Evolutionary conservation across 2,888 invertebrate genomes (phyloP).

Genomic region (Polydrusus tereticollis): DNA sequence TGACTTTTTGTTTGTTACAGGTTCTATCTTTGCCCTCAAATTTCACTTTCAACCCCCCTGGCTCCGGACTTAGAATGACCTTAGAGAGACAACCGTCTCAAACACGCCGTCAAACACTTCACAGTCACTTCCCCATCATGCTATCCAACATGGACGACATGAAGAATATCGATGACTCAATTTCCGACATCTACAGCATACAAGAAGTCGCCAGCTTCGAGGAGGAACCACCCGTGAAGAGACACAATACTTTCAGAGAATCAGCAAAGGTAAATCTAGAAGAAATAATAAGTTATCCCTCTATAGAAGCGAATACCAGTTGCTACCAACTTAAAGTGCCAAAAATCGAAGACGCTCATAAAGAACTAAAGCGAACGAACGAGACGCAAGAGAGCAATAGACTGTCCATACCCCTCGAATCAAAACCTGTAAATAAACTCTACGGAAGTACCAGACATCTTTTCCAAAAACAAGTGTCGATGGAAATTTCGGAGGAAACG

Average conservation of each 20-base stretch:
- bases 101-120: constrained; percentile 64
- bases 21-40: constrained; percentile 87
- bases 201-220: constrained; percentile 55
- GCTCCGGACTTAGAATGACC: constrained; percentile 62
- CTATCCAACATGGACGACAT: constrained; percentile 73
- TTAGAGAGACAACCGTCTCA: constrained; percentile 60
- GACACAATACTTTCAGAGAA: constrained; percentile 50
- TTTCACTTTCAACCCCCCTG: constrained; percentile 86
- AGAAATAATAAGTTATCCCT: constrained; percentile 59
- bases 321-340: constrained; percentile 54
- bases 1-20: constrained; percentile 59
- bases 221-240: constrained; percentile 61
- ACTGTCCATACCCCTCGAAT: constrained; percentile 58
- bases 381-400: constrained; percentile 56
- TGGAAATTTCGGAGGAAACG: constrained; percentile 71
- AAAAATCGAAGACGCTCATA: constrained; percentile 56
- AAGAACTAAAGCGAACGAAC: constrained; percentile 57
- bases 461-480: constrained; percentile 70
- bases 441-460: constrained; percentile 71
- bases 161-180: constrained; percentile 63
- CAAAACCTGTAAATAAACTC: constrained; percentile 62
- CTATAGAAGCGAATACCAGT: constrained; percentile 48
- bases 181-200: constrained; percentile 64
- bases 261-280: constrained; percentile 58
- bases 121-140: constrained; percentile 73